Percentiles rank a stretch among this genome's conserved stretches.
phyloP scores from a whole-genome alignment of 1,140 invertebrate species.

The Propsilocerus akamusi region DNA sequence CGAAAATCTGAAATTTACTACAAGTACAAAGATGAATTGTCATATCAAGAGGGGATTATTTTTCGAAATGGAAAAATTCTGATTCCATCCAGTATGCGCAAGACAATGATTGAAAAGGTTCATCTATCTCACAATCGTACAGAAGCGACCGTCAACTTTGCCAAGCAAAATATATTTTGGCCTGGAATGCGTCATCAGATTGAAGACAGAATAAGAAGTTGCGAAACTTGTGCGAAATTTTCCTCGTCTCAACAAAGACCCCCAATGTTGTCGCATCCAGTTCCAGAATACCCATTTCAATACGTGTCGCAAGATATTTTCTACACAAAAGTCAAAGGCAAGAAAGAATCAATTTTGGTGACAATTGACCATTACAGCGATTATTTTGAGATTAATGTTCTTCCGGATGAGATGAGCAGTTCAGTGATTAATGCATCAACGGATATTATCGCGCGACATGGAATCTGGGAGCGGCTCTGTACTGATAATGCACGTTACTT shows the following conservation, averaged over 20 bases:
- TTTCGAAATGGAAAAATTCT: constrained; percentile 5
- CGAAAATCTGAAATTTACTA: too few species aligned
- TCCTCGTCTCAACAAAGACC: not conserved
- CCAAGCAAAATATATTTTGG: not conserved
- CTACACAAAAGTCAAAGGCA: not conserved
- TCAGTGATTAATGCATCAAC: constrained; percentile 11
- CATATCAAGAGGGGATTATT: not conserved
- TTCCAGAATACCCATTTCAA: not conserved
- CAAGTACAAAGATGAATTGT: constrained; percentile 1
- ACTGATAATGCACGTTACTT: constrained; percentile 11
- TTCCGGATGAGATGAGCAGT: constrained; percentile 8
- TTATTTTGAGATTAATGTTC: constrained; percentile 9
- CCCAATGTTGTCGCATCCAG: constrained; percentile 4
- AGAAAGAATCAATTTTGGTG: constrained; percentile 4
- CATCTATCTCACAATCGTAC: not conserved
- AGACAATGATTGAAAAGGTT: not conserved
- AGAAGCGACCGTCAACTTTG: not conserved
- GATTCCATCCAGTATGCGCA: constrained; percentile 3
- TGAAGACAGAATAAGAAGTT: not conserved
- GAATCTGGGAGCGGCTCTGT: constrained; percentile 11
- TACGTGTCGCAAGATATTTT: constrained; percentile 7
- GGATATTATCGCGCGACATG: constrained; percentile 11
- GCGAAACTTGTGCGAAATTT: not conserved
- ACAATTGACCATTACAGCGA: constrained; percentile 8
- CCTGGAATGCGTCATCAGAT: not conserved